Conservation (phyloP, 1,140 invertebrate species). For the Steinernema khuongi region DNA sequence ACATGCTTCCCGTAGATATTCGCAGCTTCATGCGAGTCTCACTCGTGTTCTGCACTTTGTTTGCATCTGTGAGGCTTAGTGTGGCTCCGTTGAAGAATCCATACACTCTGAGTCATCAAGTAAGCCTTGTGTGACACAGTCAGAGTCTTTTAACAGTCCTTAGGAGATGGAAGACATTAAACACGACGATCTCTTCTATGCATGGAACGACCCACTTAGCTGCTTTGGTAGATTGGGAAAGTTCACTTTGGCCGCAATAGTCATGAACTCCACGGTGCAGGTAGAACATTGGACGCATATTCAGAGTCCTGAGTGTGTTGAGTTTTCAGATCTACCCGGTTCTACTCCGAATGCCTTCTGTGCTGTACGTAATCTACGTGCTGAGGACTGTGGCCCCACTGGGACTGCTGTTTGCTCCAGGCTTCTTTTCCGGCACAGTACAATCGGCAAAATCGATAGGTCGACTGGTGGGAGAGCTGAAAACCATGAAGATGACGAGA, state of each 20-base stretch:
- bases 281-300: neutral
- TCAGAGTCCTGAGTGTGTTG: neutral
- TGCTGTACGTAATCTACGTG: neutral
- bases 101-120: neutral
- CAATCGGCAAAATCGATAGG: neutral
- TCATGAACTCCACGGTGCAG: neutral
- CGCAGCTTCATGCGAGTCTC: neutral
- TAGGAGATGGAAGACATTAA: neutral
- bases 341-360: neutral
- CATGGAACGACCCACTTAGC: neutral
- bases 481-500: neutral
- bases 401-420: neutral
- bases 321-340: conserved; percentile 21
- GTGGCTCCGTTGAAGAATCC: neutral
- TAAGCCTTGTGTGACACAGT: neutral
- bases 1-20: neutral
- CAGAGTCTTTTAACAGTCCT: neutral
- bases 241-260: neutral
- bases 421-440: neutral
- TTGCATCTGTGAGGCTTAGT: neutral
- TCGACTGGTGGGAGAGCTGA: neutral
- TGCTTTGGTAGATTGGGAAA: neutral
- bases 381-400: neutral
- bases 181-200: neutral
- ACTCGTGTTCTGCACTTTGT: neutral